Evolutionary conservation across 2,888 invertebrate genomes (phyloP).

Genomic region (Melikaiella ostensackeni): DNA sequence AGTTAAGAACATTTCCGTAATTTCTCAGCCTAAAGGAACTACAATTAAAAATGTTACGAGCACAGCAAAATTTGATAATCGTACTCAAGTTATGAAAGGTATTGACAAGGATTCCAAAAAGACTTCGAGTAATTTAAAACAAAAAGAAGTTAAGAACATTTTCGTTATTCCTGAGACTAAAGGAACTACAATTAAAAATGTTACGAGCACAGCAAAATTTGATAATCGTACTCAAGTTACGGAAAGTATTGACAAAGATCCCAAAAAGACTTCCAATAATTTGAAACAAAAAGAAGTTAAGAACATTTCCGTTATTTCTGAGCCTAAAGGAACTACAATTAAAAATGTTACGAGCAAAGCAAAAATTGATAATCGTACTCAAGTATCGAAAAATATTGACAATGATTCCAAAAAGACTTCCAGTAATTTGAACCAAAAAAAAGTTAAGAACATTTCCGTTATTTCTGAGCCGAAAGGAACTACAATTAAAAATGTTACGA

Average conservation of each 20-base stretch:
- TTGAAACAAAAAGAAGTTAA: not conserved
- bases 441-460: not conserved
- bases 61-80: not conserved
- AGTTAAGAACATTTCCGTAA: not conserved
- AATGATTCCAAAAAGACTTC: not conserved
- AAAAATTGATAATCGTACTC: not conserved
- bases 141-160: not conserved
- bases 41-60: not conserved
- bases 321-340: not conserved
- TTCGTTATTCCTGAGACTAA: not conserved
- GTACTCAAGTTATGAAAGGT: not conserved
- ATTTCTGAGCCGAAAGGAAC: not conserved
- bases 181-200: not conserved
- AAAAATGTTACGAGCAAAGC: not conserved
- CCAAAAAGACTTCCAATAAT: not conserved
- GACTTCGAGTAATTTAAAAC: not conserved
- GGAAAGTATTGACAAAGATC: not conserved
- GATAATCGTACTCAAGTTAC: not conserved
- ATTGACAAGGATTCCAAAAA: not conserved
- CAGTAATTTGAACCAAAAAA: not conserved
- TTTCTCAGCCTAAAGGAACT: not conserved
- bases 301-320: not conserved
- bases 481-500: not conserved
- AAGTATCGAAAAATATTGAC: not conserved
- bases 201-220: not conserved